Percentiles rank a stretch among this genome's conserved stretches.
Conservation (phyloP, 2,113 vertebrate species). For the human (Homo sapiens) region GRCh38 chr4:62799001-62799500, state of each 20-base stretch:
- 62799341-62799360: not conserved
- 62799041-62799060: not conserved
- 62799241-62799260: not conserved
- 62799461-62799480: not conserved
- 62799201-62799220: not conserved
- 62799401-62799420: not conserved
- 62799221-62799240: not conserved
- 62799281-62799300: not conserved
- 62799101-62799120: not conserved
- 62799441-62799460: not conserved
- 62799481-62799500: not conserved
- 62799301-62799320: not conserved
- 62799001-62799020: not conserved
- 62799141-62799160: not conserved
- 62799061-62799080: not conserved
- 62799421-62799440: not conserved
- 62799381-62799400: not conserved
- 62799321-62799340: not conserved
- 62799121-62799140: not conserved
- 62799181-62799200: not conserved
- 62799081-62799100: not conserved
- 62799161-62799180: not conserved
- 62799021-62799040: accelerated
- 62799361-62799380: not conserved
- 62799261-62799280: not conserved